These are phyloP conservation scores for Mesocricetus auratus DNA, from an alignment of 2,113 vertebrate species.

Conservation along the genomic window DNA sequence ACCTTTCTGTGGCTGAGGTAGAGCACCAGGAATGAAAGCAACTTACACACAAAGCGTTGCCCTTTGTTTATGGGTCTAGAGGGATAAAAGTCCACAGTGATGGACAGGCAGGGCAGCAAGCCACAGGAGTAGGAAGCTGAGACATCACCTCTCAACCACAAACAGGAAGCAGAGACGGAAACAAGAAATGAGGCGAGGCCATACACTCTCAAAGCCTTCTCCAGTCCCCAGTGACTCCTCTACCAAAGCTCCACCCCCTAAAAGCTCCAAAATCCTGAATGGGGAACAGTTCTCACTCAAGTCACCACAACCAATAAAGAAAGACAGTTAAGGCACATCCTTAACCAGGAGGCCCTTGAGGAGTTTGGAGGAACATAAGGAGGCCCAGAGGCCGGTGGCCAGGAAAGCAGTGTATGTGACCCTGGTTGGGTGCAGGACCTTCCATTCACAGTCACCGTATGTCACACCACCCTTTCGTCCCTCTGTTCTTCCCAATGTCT, in stretches of 20 bases:
- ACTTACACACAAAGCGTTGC: background rate
- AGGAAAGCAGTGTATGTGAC: background rate
- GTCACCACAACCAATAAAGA: background rate
- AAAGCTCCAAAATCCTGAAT: background rate
- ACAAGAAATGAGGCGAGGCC: background rate
- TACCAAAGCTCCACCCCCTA: background rate
- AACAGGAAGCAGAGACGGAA: background rate
- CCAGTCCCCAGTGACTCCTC: background rate
- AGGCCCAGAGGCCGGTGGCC: too few relatives aligned
- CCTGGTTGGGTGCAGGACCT: rapidly evolving
- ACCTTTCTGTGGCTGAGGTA: background rate
- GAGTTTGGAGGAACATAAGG: background rate
- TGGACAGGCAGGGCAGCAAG: background rate
- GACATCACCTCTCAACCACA: background rate
- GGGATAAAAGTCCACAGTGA: background rate
- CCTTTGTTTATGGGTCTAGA: background rate
- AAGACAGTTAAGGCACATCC: background rate
- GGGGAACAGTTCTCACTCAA: background rate
- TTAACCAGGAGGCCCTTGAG: background rate
- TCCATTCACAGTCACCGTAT: background rate
- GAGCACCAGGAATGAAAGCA: background rate
- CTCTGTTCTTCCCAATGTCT: background rate
- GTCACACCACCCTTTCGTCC: background rate
- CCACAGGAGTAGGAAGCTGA: background rate
- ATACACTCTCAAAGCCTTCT: background rate